These are phyloP conservation scores for Ischnus inquisitorius DNA, from an alignment of 2,888 invertebrate genomes.

Conservation along the genomic window DNA sequence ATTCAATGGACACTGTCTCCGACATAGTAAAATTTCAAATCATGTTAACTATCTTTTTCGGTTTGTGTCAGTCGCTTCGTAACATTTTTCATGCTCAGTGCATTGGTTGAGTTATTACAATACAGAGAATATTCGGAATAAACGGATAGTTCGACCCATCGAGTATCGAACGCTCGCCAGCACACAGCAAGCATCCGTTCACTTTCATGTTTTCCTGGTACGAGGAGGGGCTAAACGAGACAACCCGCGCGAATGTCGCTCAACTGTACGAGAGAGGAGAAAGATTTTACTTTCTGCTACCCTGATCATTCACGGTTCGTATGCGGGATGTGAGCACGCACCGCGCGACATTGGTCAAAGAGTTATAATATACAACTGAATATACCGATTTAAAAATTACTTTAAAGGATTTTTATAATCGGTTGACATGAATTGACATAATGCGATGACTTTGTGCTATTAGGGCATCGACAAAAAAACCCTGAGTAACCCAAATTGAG, in stretches of 20 bases:
- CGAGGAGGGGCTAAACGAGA: constrained; percentile 84
- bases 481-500: no score
- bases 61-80: no score
- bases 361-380: background rate
- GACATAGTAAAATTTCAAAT: background rate
- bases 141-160: background rate
- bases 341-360: constrained; percentile 69
- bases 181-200: background rate
- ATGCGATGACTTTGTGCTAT: no score
- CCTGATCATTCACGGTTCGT: constrained; percentile 80
- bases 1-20: background rate
- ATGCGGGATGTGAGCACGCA: constrained; percentile 84
- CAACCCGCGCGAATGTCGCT: constrained; percentile 84
- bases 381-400: background rate
- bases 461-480: no score
- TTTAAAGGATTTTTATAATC: background rate
- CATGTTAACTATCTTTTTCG: background rate
- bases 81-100: background rate
- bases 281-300: constrained; percentile 75
- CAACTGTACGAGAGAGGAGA: constrained; percentile 80
- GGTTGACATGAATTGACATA: no score
- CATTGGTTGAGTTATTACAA: constrained; percentile 8
- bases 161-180: constrained; percentile 30
- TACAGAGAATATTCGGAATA: constrained; percentile 7
- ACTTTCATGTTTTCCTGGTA: constrained; percentile 77